Evolutionary conservation across 1,140 invertebrate genomes (phyloP).

Genomic region (Microplitis demolitor): DNA sequence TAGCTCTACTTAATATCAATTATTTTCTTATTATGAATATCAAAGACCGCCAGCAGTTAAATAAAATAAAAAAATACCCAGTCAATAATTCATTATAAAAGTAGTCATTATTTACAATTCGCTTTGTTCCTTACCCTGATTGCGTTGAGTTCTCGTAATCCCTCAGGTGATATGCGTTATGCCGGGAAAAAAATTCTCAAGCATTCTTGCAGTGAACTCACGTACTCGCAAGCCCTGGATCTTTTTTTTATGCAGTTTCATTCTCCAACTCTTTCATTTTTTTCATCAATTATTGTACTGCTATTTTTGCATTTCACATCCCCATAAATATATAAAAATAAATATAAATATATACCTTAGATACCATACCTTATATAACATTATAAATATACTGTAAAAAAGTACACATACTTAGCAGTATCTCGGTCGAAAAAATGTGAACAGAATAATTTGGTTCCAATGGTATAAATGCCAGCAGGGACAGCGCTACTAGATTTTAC

Average conservation of each 20-base stretch:
- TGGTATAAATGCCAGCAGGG: background rate
- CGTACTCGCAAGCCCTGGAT: background rate
- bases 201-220: slow-evolving; percentile 22
- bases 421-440: slow-evolving; percentile 4
- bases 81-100: background rate
- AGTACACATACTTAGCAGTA: background rate
- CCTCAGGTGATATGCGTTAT: background rate
- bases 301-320: background rate
- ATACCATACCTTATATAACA: too few species aligned
- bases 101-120: background rate
- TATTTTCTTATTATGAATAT: too few species aligned
- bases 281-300: background rate
- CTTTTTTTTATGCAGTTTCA: background rate
- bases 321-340: background rate
- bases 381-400: background rate
- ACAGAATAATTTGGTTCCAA: slow-evolving; percentile 17
- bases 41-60: too few species aligned
- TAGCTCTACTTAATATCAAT: too few species aligned
- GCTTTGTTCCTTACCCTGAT: background rate
- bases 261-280: slow-evolving; percentile 3
- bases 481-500: background rate
- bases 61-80: background rate
- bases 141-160: background rate
- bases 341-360: too few species aligned
- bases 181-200: background rate